phyloP scores from a whole-genome alignment of 2,888 invertebrate species.

The Dryobotodes eremita region DNA sequence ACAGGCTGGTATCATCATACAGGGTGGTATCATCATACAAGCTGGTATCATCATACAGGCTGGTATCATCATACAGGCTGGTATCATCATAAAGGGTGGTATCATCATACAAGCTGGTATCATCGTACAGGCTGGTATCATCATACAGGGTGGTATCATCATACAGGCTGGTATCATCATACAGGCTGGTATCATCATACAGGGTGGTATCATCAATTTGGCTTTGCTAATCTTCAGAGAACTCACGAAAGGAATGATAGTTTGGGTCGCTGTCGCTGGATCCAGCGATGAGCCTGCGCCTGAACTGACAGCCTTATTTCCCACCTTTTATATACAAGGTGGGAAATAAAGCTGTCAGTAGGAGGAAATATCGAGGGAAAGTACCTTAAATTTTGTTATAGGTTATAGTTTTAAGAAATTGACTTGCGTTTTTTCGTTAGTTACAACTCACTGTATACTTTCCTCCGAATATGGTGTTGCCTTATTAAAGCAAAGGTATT shows the following conservation, averaged over 20 bases:
- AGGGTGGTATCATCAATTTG: not conserved
- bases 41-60: not conserved
- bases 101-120: too few relatives aligned
- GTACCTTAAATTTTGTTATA: not conserved
- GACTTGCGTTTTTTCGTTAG: not conserved
- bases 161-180: not conserved
- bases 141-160: not conserved
- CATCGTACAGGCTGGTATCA: too few relatives aligned
- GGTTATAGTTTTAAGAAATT: not conserved
- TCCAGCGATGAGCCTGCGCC: not conserved
- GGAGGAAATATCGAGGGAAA: not conserved
- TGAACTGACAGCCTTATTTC: too few relatives aligned
- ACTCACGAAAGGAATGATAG: not conserved
- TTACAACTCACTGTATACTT: not conserved
- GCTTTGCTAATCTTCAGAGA: not conserved
- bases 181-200: not conserved
- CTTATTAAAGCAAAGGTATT: not conserved
- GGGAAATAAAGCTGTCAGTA: not conserved
- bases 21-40: not conserved
- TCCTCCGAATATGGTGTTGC: not conserved
- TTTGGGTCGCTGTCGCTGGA: not conserved
- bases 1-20: too few relatives aligned
- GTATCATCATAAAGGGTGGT: not conserved
- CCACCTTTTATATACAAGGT: too few relatives aligned
- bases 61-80: not conserved